Evolutionary conservation across 2,797 vertebrate species (phyloP), one percentile per base, ranked within the genome.

Genomic region (Oreochromis mossambicus): DNA sequence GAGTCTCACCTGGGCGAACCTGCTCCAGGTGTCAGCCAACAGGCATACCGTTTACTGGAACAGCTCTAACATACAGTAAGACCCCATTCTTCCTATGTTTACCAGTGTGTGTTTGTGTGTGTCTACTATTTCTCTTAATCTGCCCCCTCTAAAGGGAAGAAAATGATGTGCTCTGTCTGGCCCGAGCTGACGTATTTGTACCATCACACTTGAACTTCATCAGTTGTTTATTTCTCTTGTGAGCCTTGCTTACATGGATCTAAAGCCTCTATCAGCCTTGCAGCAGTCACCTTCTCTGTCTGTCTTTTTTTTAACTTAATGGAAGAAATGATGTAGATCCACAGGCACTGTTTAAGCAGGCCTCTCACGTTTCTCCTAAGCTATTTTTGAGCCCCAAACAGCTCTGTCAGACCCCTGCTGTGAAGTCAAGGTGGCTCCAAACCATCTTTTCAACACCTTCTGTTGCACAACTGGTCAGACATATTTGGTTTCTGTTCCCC

Each of bases 41-140:
- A 96, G 98, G 86, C 98, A 98, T 87, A 97, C 97, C 81, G 97
- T 98, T 76, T 97, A 98, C 95, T 98, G 98, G 98, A 98, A 98
- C 97, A 98, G 97, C 96, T 98, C 97, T 92, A 98, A 98, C 95
- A 97, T 97, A 95, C 97, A 97, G 98, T 98, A 97, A 98, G 98
- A 97, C 19, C 29, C 46, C n/a, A 8, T 36, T 41, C 8, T 48
- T 43, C 8, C 48, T 54, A 8, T 76, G 8, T 48, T 75, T 43
- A 15, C 24, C 32, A 5, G 19, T 63, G 54, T 48, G 52, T 82
- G 51, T 36, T 24, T 32, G 15, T 80, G 36, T 58, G 46, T 61
- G 56, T 36, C 9, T 43, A 38, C 41, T 29, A 76, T 66, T 82
- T 73, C 68, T 48, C 10, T 48, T 73, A 26, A 73, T 73, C 41